Evolutionary conservation across 2,797 vertebrate genomes (phyloP).

Genomic region (Onychomys leucogaster): DNA sequence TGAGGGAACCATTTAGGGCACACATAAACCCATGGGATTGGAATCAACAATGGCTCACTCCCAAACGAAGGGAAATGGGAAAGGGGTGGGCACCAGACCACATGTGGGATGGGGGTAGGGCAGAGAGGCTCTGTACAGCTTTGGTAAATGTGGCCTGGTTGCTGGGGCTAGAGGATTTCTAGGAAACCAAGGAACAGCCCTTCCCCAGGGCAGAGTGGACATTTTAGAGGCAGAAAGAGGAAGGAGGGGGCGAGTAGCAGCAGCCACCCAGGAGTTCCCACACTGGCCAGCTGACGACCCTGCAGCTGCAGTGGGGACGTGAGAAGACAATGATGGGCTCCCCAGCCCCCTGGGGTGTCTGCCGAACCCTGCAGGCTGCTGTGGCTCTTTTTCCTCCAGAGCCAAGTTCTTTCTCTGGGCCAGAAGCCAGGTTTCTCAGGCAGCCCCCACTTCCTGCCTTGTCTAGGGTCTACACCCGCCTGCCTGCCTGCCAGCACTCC

Average conservation of each 20-base stretch:
- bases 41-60: not conserved
- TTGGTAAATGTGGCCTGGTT: slow-evolving; percentile 7
- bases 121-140: not conserved
- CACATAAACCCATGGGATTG: not conserved
- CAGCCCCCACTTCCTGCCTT: slow-evolving; percentile 81
- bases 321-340: slow-evolving; percentile 24
- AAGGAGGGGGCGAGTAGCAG: not conserved
- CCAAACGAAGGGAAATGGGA: not conserved
- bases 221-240: slow-evolving; percentile 43
- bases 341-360: slow-evolving; percentile 19
- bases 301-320: not conserved
- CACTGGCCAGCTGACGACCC: slow-evolving; percentile 37
- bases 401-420: slow-evolving; percentile 76
- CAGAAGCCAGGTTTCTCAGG: slow-evolving; percentile 73
- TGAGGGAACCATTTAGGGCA: not conserved
- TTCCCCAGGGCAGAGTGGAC: slow-evolving; percentile 24
- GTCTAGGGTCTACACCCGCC: slow-evolving; percentile 80
- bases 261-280: slow-evolving; percentile 48
- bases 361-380: slow-evolving; percentile 65
- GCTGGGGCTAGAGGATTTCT: slow-evolving; percentile 54
- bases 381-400: slow-evolving; percentile 63
- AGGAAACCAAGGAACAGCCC: slow-evolving; percentile 67
- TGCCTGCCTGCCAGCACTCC: slow-evolving; percentile 72
- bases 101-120: no score
- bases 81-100: not conserved